Percentiles rank a stretch among this genome's conserved stretches.
Evolutionary conservation across 2,113 vertebrate species (phyloP).

Genomic region (Lipophrys pholis): DNA sequence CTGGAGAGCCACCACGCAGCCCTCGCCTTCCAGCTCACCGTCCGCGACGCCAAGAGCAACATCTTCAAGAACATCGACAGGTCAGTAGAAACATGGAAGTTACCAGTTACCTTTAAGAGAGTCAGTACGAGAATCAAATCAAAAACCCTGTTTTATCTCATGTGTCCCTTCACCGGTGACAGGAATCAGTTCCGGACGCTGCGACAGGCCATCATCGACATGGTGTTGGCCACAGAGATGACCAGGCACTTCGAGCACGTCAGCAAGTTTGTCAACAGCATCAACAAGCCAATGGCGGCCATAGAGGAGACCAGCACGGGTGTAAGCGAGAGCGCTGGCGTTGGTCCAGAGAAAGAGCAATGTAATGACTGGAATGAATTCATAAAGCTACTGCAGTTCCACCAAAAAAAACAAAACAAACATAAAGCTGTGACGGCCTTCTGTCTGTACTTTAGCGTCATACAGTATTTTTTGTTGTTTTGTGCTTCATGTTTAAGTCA

Average conservation of each 20-base stretch:
- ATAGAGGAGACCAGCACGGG: constrained; percentile 86
- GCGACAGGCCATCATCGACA: constrained; percentile 96
- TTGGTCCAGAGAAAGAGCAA: background rate
- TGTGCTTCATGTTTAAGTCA: too few relatives aligned
- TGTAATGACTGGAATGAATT: too few relatives aligned
- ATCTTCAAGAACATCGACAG: constrained; percentile 97
- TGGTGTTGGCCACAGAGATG: constrained; percentile 99
- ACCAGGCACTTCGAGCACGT: constrained; percentile 97
- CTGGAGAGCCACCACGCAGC: constrained; percentile 96
- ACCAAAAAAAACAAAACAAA: too few relatives aligned
- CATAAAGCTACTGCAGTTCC: too few relatives aligned
- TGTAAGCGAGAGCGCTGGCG: constrained; percentile 55
- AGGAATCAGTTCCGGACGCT: constrained; percentile 94
- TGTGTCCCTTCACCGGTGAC: constrained; percentile 12
- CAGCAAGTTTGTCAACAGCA: constrained; percentile 98
- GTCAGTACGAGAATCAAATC: too few relatives aligned
- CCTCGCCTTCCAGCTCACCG: constrained; percentile 94
- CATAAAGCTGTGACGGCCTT: too few relatives aligned
- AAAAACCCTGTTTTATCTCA: too few relatives aligned
- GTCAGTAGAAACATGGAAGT: constrained; percentile 67
- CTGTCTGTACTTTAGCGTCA: too few relatives aligned
- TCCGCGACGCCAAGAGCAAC: constrained; percentile 92
- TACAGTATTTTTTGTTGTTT: too few relatives aligned
- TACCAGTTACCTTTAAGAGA: too few relatives aligned
- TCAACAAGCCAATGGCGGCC: constrained; percentile 92